Evolutionary conservation across 2,113 vertebrate genomes (phyloP).

Genomic region (Crocuta crocuta): DNA sequence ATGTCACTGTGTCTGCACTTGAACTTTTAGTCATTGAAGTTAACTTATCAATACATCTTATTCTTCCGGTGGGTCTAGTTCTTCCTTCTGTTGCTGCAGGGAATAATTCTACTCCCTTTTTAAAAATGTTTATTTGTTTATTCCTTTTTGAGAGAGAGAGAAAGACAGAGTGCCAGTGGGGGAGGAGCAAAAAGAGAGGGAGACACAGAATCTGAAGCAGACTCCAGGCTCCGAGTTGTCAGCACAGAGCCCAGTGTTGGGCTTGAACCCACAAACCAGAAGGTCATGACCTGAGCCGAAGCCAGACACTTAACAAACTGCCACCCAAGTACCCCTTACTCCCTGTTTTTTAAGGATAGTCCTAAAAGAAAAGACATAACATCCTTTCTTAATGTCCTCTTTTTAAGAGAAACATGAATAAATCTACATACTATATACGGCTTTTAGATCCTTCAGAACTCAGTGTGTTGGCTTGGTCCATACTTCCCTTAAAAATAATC

Average conservation of each 20-base stretch:
- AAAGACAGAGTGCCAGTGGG: no score
- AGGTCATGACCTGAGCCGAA: no score
- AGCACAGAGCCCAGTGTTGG: no score
- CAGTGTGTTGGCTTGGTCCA: background rate
- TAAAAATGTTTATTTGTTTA: background rate
- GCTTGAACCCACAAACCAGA: no score
- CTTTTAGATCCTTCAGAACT: background rate
- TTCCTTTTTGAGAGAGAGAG: no score
- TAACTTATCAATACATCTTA: background rate
- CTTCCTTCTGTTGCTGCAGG: background rate
- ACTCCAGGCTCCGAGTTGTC: no score
- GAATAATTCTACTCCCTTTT: background rate
- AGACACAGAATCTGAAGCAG: no score
- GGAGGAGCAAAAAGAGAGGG: no score
- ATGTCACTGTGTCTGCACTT: background rate
- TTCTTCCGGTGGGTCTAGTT: background rate
- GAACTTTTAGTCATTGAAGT: background rate
- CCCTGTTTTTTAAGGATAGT: background rate
- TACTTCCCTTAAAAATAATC: slow-evolving; percentile 62
- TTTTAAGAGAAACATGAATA: background rate
- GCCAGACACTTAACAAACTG: no score
- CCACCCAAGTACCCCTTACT: no score
- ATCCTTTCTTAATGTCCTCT: background rate
- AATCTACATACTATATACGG: background rate
- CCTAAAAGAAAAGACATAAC: background rate